These are phyloP conservation scores for Gorsachius goisagi DNA, from an alignment of 2,113 vertebrate species.

Conservation along the genomic window DNA sequence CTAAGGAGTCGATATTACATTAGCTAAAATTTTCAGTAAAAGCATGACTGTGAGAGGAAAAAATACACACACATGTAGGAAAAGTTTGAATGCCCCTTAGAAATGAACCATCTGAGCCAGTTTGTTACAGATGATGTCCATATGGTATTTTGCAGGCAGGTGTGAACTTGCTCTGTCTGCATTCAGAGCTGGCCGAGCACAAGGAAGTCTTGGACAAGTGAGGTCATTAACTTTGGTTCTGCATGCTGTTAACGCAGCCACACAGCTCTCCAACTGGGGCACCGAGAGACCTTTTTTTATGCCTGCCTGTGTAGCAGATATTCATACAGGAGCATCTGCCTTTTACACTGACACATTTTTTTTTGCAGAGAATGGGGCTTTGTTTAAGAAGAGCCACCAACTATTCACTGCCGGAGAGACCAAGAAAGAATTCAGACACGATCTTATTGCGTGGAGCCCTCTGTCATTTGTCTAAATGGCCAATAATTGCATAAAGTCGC, in stretches of 20 bases:
- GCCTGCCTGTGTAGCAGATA: constrained; percentile 11
- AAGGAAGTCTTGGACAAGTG: constrained; percentile 44
- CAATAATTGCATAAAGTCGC: not conserved
- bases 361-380: constrained; percentile 29
- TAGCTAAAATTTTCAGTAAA: constrained; percentile 37
- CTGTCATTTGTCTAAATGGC: not conserved
- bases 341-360: not conserved
- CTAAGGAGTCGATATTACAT: not conserved
- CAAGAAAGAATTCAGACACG: not conserved
- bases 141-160: constrained; percentile 54
- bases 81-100: constrained; percentile 19
- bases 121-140: constrained; percentile 44
- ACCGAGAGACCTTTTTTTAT: not conserved
- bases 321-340: not conserved
- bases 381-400: constrained; percentile 3
- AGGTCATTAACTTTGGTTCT: not conserved
- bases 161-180: constrained; percentile 53
- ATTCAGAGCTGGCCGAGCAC: constrained; percentile 25
- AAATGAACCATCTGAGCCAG: constrained; percentile 45
- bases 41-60: constrained; percentile 33
- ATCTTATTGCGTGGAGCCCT: not conserved
- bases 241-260: constrained; percentile 20
- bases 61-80: not conserved
- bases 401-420: not conserved
- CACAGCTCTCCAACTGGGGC: not conserved